Base-by-base conservation (phyloP, 1,140 invertebrate species). In the Dufourea novaeangliae region DNA sequence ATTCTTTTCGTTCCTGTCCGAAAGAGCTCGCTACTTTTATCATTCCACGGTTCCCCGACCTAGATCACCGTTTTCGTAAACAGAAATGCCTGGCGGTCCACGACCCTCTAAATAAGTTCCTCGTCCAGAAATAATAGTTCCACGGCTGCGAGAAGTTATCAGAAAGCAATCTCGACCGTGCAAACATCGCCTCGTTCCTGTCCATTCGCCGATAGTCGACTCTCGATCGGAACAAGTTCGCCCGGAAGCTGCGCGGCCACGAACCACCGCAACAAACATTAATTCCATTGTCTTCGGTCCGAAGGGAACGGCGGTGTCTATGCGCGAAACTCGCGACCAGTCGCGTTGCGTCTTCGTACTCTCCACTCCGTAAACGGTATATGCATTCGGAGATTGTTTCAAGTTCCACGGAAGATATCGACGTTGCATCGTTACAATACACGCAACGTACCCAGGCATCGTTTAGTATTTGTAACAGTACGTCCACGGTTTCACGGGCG, bases 281-380 rank as follows among this genome's bases (percentile, higher is more conserved):
- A 69, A 79, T 78, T 67, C 79, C 76, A 81, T 81, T 81, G 79
- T 79, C 69, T 69, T 79, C 46, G n/a, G 67, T 69, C 44, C 61
- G 79, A 73, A 56, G 52, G 63, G 12, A 59, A 61, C 37, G 50
- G 46, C 61, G 77, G 41, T 37, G 71, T 50, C 59, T 78, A 64
- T 56, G 70, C 54, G 70, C 59, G 67, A 62, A 61, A n/a, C n/a
- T n/a, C n/a, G n/a, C 37, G 29, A 56, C 27, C 50, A 79, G 66
- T 39, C 72, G 44, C 63, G 41, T 71, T 32, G 44, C n/a, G n/a
- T n/a, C n/a, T n/a, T n/a, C n/a, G n/a, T n/a, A n/a, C n/a, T n/a
- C n/a, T n/a, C n/a, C n/a, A n/a, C n/a, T n/a, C n/a, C n/a, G n/a
- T n/a, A n/a, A n/a, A n/a, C n/a, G n/a, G n/a, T n/a, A n/a, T n/a